These are phyloP conservation scores for Rhodinocichla rosea DNA, from an alignment of 2,113 vertebrate species.

Conservation along the genomic window DNA sequence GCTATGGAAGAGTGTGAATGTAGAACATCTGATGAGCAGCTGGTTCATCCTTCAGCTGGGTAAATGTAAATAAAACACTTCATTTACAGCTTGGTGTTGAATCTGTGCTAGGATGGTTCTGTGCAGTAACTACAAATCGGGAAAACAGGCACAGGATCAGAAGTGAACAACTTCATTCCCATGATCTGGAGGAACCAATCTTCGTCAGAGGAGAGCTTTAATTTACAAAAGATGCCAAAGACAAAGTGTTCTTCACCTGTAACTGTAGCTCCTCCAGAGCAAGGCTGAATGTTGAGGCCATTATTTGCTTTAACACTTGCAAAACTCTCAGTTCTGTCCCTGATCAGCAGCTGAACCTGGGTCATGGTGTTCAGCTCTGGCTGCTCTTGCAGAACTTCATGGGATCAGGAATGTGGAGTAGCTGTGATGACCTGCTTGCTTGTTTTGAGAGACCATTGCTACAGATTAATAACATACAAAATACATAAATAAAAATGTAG, in stretches of 20 bases:
- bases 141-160: not conserved
- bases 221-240: not conserved
- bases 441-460: not conserved
- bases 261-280: not conserved
- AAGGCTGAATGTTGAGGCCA: not conserved
- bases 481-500: not conserved
- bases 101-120: not conserved
- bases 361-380: not conserved
- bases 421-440: not conserved
- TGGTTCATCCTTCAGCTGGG: not conserved
- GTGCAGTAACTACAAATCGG: not conserved
- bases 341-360: not conserved
- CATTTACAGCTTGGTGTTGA: not conserved
- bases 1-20: not conserved
- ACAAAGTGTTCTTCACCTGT: not conserved
- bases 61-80: not conserved
- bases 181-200: not conserved
- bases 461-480: not conserved
- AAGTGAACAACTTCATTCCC: fast-evolving
- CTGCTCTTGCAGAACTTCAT: not conserved
- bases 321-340: not conserved
- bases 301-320: not conserved
- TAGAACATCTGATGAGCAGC: not conserved
- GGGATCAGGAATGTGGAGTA: not conserved
- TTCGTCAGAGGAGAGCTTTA: not conserved